Conservation (phyloP, 2,888 invertebrate species). For the Marronus borbonicus region DNA sequence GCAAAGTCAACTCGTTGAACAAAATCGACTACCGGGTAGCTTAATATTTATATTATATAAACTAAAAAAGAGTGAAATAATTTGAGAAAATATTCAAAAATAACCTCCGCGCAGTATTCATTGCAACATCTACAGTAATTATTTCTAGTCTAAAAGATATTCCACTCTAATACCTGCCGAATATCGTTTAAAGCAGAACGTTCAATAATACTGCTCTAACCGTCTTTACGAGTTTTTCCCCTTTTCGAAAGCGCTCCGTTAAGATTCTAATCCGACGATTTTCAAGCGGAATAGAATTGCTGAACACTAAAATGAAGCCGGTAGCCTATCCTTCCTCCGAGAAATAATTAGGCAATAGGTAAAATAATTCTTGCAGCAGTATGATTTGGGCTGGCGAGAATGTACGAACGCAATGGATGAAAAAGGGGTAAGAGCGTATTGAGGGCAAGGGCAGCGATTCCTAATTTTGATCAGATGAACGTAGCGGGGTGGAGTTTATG, state of each 20-base stretch:
- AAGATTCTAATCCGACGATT: conserved; percentile 21
- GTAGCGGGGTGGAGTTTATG: conserved; percentile 31
- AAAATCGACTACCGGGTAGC: too few species aligned
- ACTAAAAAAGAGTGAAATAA: too few species aligned
- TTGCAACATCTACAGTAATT: too few species aligned
- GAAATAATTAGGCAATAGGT: conserved; percentile 26
- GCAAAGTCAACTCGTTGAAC: too few species aligned
- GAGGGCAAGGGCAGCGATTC: conserved; percentile 3
- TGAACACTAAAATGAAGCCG: conserved; percentile 11
- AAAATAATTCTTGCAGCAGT: conserved; percentile 19
- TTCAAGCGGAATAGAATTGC: conserved; percentile 5
- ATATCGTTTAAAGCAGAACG: too few species aligned
- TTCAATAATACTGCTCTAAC: background rate
- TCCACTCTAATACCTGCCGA: too few species aligned
- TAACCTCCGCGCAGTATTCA: too few species aligned
- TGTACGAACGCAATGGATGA: conserved; percentile 1
- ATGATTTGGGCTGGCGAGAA: background rate
- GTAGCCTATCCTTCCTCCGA: background rate
- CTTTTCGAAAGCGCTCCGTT: background rate
- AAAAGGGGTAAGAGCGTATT: conserved; percentile 8
- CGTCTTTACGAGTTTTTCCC: background rate
- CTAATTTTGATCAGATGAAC: conserved; percentile 40
- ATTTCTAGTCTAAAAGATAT: too few species aligned
- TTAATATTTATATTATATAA: too few species aligned
- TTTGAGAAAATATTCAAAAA: too few species aligned